A percentile compares a stretch with the other conserved stretches of the same genome.
Conservation (phyloP, 2,888 invertebrate genomes). For the Calameuta pallipes region DNA sequence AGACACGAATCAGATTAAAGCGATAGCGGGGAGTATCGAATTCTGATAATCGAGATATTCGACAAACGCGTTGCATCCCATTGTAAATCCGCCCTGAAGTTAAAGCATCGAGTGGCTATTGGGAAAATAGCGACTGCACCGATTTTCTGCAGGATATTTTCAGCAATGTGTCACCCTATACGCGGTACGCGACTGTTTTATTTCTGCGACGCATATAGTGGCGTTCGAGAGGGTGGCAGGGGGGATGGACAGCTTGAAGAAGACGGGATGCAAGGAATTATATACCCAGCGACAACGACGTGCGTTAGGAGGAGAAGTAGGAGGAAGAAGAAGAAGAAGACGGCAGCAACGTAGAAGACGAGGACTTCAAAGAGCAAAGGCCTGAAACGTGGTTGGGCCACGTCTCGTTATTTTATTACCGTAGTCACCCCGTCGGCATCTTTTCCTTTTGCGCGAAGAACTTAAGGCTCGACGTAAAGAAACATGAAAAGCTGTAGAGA, state of each 20-base stretch:
- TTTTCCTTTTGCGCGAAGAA: constrained; percentile 8
- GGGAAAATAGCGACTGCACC: background rate
- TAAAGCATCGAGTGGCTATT: background rate
- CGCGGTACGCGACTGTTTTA: constrained; percentile 35
- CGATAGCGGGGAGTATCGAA: background rate
- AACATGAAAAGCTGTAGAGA: background rate
- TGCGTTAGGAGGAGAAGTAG: constrained; percentile 10
- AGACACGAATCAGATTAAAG: background rate
- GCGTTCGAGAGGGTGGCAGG: constrained; percentile 19
- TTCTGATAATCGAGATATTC: background rate
- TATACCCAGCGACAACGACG: background rate
- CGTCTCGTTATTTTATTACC: constrained; percentile 44
- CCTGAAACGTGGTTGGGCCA: constrained; percentile 12
- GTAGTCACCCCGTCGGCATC: constrained; percentile 12
- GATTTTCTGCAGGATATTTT: constrained; percentile 40
- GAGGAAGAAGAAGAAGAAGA: constrained; percentile 30
- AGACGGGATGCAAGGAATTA: constrained; percentile 14
- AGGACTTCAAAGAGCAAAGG: constrained; percentile 11
- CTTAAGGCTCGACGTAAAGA: background rate
- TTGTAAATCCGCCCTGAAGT: no score
- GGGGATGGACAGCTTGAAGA: constrained; percentile 15
- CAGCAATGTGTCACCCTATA: constrained; percentile 48
- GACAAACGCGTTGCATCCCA: background rate
- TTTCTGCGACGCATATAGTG: constrained; percentile 38
- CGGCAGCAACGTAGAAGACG: constrained; percentile 13